phyloP scores from a whole-genome alignment of 1,140 invertebrate genomes.

The Camponotus vicinus region DNA sequence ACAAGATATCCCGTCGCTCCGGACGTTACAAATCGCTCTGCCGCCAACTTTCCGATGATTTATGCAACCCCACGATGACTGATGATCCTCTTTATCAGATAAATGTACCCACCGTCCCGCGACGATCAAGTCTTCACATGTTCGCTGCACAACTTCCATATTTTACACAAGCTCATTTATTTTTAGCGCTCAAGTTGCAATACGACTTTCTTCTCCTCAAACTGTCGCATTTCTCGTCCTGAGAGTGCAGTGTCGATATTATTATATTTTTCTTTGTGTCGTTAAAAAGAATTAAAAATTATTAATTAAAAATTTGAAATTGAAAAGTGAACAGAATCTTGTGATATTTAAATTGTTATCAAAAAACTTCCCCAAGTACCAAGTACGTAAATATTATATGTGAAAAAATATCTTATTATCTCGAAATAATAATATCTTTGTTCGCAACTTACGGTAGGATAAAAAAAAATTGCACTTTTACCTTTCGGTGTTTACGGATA shows the following conservation, averaged over 20 bases:
- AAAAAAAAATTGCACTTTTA: too few species aligned
- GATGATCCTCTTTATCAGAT: conserved; percentile 58
- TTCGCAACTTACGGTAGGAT: not conserved
- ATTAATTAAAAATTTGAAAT: not conserved
- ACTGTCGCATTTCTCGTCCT: not conserved
- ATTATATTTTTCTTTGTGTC: not conserved
- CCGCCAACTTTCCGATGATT: conserved; percentile 54
- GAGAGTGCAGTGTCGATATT: not conserved
- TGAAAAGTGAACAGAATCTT: not conserved
- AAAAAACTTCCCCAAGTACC: not conserved
- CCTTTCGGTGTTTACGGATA: not conserved
- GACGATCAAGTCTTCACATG: conserved; percentile 49
- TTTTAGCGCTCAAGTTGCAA: conserved; percentile 21
- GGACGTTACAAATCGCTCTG: conserved; percentile 47
- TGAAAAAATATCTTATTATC: not conserved
- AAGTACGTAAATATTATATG: too few species aligned
- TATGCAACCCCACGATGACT: conserved; percentile 53
- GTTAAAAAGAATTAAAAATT: not conserved
- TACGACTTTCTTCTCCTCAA: not conserved
- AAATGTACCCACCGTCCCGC: conserved; percentile 40
- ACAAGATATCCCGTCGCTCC: conserved; percentile 2
- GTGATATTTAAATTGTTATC: not conserved
- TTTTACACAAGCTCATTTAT: conserved; percentile 37
- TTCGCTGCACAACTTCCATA: conserved; percentile 43
- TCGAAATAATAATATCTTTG: conserved; percentile 11